Evolutionary conservation across 2,888 invertebrate species (phyloP).

Genomic region (Drosophila paranaensis): DNA sequence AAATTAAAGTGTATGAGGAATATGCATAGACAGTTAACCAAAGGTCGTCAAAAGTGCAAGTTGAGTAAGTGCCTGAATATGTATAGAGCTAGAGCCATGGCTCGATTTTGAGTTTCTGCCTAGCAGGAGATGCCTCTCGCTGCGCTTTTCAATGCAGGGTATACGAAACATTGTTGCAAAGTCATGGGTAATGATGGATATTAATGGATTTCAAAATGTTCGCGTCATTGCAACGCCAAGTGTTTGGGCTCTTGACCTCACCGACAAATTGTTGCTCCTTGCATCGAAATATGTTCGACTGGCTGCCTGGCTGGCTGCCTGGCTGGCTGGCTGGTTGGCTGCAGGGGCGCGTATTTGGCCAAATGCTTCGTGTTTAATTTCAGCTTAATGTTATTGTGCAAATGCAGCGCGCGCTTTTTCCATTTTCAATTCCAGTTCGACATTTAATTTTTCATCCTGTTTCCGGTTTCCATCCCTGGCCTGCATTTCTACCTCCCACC

Average conservation of each 20-base stretch:
- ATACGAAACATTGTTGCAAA: slow-evolving; percentile 56
- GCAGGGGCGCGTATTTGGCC: background rate
- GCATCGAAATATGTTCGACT: slow-evolving; percentile 3
- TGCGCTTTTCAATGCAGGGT: slow-evolving; percentile 12
- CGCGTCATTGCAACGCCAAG: slow-evolving; percentile 58
- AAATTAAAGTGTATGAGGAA: too few relatives aligned
- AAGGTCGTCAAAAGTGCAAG: too few relatives aligned
- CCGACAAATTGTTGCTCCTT: slow-evolving; percentile 64
- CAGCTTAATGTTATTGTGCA: slow-evolving; percentile 60
- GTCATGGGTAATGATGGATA: slow-evolving; percentile 83
- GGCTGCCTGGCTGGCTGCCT: background rate
- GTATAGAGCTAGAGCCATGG: background rate
- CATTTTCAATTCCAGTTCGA: slow-evolving; percentile 13
- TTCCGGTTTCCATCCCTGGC: slow-evolving; percentile 21
- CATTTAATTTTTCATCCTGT: slow-evolving; percentile 44
- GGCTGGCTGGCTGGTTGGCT: background rate
- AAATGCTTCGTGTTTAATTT: slow-evolving; percentile 55
- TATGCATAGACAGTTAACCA: background rate
- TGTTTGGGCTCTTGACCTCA: slow-evolving; percentile 22
- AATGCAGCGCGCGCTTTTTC: slow-evolving; percentile 31
- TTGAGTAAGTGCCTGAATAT: too few relatives aligned
- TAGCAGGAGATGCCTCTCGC: background rate
- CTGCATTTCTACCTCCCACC: slow-evolving; percentile 24
- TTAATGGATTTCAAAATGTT: slow-evolving; percentile 83
- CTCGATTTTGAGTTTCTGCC: background rate